Conservation (phyloP, 2,797 vertebrate genomes). For the Pseudochromis fuscus region DNA sequence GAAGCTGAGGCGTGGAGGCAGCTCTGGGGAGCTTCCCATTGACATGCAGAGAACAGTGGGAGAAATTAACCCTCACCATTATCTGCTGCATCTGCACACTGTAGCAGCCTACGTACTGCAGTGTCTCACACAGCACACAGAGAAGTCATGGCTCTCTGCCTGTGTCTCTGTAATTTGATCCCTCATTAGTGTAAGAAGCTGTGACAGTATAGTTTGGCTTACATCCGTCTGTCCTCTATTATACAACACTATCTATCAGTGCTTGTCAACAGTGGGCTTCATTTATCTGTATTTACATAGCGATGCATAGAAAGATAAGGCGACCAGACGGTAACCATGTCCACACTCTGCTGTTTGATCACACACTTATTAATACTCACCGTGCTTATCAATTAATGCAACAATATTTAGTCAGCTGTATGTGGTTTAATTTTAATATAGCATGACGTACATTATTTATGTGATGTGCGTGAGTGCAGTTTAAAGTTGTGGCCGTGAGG, state of each 20-base stretch:
- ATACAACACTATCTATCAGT: slow-evolving; percentile 8
- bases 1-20: slow-evolving; percentile 67
- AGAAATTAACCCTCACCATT: slow-evolving; percentile 72
- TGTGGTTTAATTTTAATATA: not conserved
- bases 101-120: slow-evolving; percentile 53
- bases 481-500: slow-evolving; percentile 6
- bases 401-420: not conserved
- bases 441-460: not conserved
- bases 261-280: slow-evolving; percentile 34
- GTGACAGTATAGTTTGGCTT: slow-evolving; percentile 41
- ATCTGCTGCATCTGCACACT: slow-evolving; percentile 66
- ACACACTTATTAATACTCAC: not conserved
- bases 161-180: slow-evolving; percentile 45
- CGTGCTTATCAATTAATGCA: not conserved
- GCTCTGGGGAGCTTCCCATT: slow-evolving; percentile 79
- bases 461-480: not conserved
- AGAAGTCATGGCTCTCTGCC: slow-evolving; percentile 33
- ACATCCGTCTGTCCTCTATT: slow-evolving; percentile 37
- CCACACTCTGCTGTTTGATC: not conserved
- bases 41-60: slow-evolving; percentile 77
- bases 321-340: slow-evolving; percentile 7
- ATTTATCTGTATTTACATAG: slow-evolving; percentile 33
- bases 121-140: slow-evolving; percentile 23
- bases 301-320: slow-evolving; percentile 1
- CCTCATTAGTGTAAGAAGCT: slow-evolving; percentile 54